phyloP scores from a whole-genome alignment of 2,113 vertebrate species.

The Andinoacara biseriatus region DNA sequence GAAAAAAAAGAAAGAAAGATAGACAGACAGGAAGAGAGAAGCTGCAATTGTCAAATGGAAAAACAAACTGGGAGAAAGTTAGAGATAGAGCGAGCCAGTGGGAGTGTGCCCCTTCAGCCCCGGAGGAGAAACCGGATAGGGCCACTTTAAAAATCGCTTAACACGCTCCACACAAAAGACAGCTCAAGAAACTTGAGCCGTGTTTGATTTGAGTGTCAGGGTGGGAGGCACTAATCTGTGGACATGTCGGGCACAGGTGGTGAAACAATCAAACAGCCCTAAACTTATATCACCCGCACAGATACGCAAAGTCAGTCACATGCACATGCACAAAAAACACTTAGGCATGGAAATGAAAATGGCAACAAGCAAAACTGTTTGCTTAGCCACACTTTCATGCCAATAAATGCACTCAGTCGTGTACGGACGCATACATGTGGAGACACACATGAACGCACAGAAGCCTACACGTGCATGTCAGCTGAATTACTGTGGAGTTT shows the following conservation, averaged over 20 bases:
- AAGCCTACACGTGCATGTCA: slow-evolving; percentile 30
- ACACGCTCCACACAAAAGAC: slow-evolving; percentile 79
- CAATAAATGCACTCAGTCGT: slow-evolving; percentile 30
- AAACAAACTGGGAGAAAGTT: slow-evolving; percentile 22
- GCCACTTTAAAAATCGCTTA: slow-evolving; percentile 79
- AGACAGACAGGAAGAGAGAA: not conserved
- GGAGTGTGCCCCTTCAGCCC: slow-evolving; percentile 47
- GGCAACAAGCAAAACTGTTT: slow-evolving; percentile 27
- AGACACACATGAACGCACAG: slow-evolving; percentile 1
- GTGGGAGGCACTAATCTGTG: slow-evolving; percentile 76
- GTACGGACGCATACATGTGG: slow-evolving; percentile 14
- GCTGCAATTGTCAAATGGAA: fast-evolving
- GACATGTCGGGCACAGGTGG: slow-evolving; percentile 79
- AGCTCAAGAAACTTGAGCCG: slow-evolving; percentile 73
- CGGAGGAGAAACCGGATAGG: slow-evolving; percentile 75
- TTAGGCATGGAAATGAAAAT: slow-evolving; percentile 20
- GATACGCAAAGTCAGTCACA: slow-evolving; percentile 11
- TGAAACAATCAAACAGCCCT: slow-evolving; percentile 81
- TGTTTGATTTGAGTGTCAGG: slow-evolving; percentile 75
- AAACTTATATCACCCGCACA: slow-evolving; percentile 34
- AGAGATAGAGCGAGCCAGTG: slow-evolving; percentile 40
- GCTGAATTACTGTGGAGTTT: slow-evolving; percentile 59
- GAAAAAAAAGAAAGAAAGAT: not conserved
- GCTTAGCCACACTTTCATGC: slow-evolving; percentile 21
- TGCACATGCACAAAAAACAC: not conserved